Percentiles rank a stretch among this genome's conserved stretches.
Evolutionary conservation across 2,797 vertebrate species (phyloP).

Genomic region (Oreochromis grahami): DNA sequence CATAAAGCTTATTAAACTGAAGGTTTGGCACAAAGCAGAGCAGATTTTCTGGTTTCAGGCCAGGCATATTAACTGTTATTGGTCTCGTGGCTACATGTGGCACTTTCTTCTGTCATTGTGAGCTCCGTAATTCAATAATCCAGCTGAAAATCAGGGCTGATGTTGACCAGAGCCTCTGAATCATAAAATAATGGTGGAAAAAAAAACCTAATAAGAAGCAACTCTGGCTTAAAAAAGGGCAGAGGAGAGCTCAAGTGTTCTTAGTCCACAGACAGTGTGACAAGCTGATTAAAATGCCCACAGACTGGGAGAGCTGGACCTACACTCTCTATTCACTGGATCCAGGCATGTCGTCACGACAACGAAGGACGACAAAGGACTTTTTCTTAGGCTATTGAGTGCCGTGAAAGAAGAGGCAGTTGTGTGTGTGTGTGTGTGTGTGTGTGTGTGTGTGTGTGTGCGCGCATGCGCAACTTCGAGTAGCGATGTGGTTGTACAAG

Average conservation of each 20-base stretch:
- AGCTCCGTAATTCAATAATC: constrained; percentile 41
- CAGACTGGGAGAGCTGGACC: constrained; percentile 56
- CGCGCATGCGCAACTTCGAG: constrained; percentile 13
- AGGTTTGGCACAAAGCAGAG: constrained; percentile 20
- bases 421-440: constrained; percentile 29
- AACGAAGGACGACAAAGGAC: constrained; percentile 75
- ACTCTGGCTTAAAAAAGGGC: neutral
- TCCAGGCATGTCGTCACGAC: constrained; percentile 74
- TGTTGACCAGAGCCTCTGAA: constrained; percentile 35
- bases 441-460: too few relatives aligned
- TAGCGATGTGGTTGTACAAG: constrained; percentile 45
- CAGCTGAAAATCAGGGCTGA: constrained; percentile 41
- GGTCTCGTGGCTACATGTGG: constrained; percentile 6
- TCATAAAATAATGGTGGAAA: constrained; percentile 15
- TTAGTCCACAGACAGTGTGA: constrained; percentile 60
- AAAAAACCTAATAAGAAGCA: neutral
- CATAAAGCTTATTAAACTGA: constrained; percentile 48
- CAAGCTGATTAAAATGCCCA: constrained; percentile 73
- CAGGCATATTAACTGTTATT: constrained; percentile 11
- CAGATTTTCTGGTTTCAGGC: constrained; percentile 1
- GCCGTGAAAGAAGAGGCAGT: constrained; percentile 68
- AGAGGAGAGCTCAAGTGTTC: constrained; percentile 8
- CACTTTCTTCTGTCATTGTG: neutral
- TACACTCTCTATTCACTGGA: constrained; percentile 65
- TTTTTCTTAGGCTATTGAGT: constrained; percentile 73